Evolutionary conservation across 2,113 vertebrate genomes (phyloP), one percentile per base, ranked within the genome.

Genomic region (Coturnix japonica): DNA sequence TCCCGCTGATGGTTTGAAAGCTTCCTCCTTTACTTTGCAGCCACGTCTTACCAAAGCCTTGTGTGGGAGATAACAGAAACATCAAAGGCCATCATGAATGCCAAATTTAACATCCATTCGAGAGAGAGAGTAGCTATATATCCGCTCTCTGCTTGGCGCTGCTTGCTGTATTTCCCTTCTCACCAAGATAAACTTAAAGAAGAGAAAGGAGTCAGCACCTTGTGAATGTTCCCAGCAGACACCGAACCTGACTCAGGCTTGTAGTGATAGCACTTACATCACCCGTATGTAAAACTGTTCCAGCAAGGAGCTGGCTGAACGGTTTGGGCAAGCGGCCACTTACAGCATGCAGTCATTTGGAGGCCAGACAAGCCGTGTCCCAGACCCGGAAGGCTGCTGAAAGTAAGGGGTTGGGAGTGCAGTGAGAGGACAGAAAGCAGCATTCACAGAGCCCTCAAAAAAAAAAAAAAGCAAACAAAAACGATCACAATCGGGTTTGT

Each of bases 401-500:
- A 33, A 20, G 13, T 0, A 4, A 9, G 73, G 33, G 31, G 59
- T 33, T 13, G 46, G 30, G 11, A 43, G 8, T 8, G n/a, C 20
- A 14, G 39, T 2, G 18, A 31, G 26, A 4, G 28, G 43, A 35
- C 37, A 19, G 30, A 70, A 43, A 41, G 60, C 76, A 8, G 35
- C 13, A 3, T 5, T 21, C 28, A 2, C 2, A 9, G 49, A 17
- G 4, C 37, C 18, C 13, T 60, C 46, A 22, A 47, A 47, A 11
- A 22, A 47, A 47, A 8, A 47, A 7, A 8, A 5, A 33, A 5
- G 13, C 46, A 22, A 47, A 47, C 10, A 22, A 47, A 47, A 10
- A 47, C 39, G 39, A 13, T 41, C n/a, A 0, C 11, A 5, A 18
- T 39, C 56, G 3, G 56, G 8, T 0, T 12, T 30, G 35, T 17